Conservation (phyloP, 2,888 invertebrate genomes). For the Theretra japonica region DNA sequence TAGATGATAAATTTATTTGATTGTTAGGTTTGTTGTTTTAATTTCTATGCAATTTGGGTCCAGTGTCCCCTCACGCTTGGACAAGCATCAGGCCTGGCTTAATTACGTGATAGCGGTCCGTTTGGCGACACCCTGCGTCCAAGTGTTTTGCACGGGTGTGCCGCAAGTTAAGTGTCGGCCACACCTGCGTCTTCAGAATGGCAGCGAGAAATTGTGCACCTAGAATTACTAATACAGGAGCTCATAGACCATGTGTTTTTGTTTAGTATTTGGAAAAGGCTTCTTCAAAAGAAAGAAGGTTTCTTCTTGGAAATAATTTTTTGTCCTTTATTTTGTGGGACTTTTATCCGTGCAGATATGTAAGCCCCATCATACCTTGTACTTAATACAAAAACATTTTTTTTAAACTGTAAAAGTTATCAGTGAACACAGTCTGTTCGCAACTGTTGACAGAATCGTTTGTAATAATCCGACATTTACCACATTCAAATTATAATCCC, state of each 20-base stretch:
- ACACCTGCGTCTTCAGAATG: not conserved
- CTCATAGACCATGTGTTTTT: not conserved
- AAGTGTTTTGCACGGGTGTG: slow-evolving; percentile 50
- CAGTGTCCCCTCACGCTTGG: slow-evolving; percentile 74
- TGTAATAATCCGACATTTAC: too few relatives aligned
- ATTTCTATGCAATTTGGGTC: slow-evolving; percentile 65
- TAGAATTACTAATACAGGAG: slow-evolving; percentile 1
- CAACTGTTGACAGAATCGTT: too few relatives aligned
- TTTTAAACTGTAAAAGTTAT: too few relatives aligned
- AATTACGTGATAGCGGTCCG: slow-evolving; percentile 81
- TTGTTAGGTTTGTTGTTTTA: slow-evolving; percentile 56
- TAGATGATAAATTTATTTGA: slow-evolving; percentile 49
- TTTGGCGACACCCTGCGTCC: slow-evolving; percentile 64
- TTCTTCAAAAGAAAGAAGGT: too few relatives aligned
- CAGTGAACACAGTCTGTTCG: too few relatives aligned
- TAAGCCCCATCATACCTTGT: too few relatives aligned
- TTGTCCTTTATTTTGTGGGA: too few relatives aligned
- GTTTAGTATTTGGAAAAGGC: too few relatives aligned
- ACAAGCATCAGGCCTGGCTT: slow-evolving; percentile 74
- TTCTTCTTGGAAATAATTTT: too few relatives aligned
- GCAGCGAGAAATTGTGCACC: not conserved
- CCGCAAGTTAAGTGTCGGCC: slow-evolving; percentile 18
- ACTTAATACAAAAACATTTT: too few relatives aligned
- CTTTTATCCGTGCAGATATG: too few relatives aligned
- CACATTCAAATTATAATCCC: too few relatives aligned